Base-by-base conservation (phyloP, 1,140 invertebrate genomes). In the Oncopodura yosiiana region DNA sequence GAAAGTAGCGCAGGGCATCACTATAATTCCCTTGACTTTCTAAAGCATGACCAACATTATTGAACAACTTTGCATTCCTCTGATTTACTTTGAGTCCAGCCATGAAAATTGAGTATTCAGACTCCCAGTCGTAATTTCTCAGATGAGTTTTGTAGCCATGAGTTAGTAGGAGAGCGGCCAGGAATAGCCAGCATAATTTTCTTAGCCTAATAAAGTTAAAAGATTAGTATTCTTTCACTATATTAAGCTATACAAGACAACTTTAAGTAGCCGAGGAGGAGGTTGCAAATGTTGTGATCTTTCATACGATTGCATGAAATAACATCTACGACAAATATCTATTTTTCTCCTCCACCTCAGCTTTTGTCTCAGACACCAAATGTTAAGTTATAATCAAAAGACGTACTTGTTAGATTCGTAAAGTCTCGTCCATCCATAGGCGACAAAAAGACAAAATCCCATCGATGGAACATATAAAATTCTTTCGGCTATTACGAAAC, bases 391-490 rank as follows among this genome's bases (percentile, higher is more conserved):
- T 8, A 36, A 12, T 21, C 1, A 11, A 18, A 23, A 4, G 11
- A 49, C 51, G 48, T 56, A 61, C 61, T 61, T 65, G 45, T 53
- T 51, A 0, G 56, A 53, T 36, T 44, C 49, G 38, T 64, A 64
- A 19, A 64, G 38, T 4, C 66, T 56, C 51, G 71, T 74, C 72
- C 76, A 76, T 19, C 89, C 88, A 61, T 89, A 87, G 3, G 87
- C 89, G 2, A 95, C 77, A 3, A 97, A 74, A 69, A 97, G 80
- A 67, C 91, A 96, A 74, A 92, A 96, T 9, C 93, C 94, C 87
- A 97, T 94, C 2, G 92, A 96, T 3, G 94, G 93, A 72, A 94
- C 88, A 71, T 98, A 97, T 0, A 97, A 76, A 30, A 96, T 85
- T 64, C 94, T 75, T 73, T 98, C 94, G 4, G 94, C 94, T 9